Evolutionary conservation across 1,140 invertebrate genomes (phyloP).

Genomic region (Chironomus striatipennis): DNA sequence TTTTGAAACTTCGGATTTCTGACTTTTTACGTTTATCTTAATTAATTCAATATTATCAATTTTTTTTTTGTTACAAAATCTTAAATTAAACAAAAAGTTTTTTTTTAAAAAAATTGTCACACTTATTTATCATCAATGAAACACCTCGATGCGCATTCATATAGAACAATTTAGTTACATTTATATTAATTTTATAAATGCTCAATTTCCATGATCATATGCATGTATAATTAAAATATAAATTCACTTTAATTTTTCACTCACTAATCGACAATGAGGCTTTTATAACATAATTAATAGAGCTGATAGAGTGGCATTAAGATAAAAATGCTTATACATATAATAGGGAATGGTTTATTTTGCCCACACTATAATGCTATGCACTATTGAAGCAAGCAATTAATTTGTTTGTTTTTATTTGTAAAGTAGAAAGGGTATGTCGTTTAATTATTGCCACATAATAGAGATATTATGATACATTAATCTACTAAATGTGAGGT

Average conservation of each 20-base stretch:
- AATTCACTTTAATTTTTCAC: slow-evolving; percentile 3
- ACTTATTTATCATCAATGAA: not conserved
- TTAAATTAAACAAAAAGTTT: not conserved
- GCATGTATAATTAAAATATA: not conserved
- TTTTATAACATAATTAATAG: slow-evolving; percentile 15
- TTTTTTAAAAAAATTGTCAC: not conserved
- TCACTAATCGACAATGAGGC: not conserved
- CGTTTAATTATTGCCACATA: not conserved
- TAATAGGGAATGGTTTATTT: no score
- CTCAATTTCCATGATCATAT: not conserved
- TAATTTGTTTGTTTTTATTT: slow-evolving; percentile 4
- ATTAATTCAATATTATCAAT: no score
- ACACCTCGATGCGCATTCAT: no score
- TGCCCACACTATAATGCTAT: no score
- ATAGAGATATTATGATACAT: no score
- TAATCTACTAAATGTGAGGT: no score
- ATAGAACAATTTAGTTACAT: no score
- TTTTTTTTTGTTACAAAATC: no score
- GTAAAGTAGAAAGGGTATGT: not conserved
- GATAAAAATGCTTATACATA: not conserved
- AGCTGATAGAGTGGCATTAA: not conserved
- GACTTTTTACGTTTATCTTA: no score
- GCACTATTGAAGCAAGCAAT: not conserved
- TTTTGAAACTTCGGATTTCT: no score
- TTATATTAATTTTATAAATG: not conserved